Base-by-base conservation (phyloP, 2,888 invertebrate genomes). In the Plebejus anna region DNA sequence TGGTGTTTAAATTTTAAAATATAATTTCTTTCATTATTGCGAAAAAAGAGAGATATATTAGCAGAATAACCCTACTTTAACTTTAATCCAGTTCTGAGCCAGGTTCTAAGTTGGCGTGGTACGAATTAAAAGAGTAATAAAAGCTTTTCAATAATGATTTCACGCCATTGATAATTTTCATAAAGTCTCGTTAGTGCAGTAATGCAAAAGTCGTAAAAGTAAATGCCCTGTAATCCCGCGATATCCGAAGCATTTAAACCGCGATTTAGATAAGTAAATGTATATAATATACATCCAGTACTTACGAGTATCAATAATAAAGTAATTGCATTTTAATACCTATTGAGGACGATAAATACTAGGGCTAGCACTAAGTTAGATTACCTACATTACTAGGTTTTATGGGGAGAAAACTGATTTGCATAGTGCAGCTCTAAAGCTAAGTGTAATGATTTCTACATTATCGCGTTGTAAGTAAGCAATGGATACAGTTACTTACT, bases 281-380 rank as follows among this genome's bases (percentile, higher is more conserved):
- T 51, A 51, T 51, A 28, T 73, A 13, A 42, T 47, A 72, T 72
- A 72, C 22, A 47, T 72, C 28, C 47, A 47, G 47, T 72, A 42
- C 72, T 72, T 72, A 47, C 22, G 4, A 47, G 72, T 72, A 72
- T 72, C 36, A 72, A 72, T 73, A 73, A 73, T 73, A 55, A 55
- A 51, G 51, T 73, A 73, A 73, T 73, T 73, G 73, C 55, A 73
- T 73, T 66, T 73, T 73, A 73, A 73, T 73, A 73, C 55, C 73
- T 73, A 73, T 73, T 32, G 51, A 1, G 32, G 47, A 22, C 28
- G 72, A 72, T 42, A 42, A 47, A 9, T 47, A 16, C 71, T 72
- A 73, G 73, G 73, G 73, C 22, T 72, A 7, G 66, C 66, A 66
- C 5, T 66, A 36, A 2, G 61, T 28, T 66, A 66, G 61, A 28